Conservation (phyloP, 2,888 invertebrate species). For the Bruchidius siliquastri region DNA sequence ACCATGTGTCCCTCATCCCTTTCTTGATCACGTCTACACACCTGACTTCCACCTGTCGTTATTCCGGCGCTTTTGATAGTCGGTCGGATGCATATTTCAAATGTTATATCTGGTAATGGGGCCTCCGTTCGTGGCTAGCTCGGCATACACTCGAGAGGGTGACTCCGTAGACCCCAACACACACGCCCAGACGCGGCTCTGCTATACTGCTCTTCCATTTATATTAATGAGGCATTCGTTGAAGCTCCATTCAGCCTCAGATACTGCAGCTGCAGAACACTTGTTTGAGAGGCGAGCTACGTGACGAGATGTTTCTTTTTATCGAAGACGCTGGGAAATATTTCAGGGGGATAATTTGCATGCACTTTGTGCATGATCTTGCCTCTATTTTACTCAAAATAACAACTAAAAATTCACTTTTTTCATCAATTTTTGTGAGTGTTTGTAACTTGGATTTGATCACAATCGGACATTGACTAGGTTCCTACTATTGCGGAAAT, state of each 20-base stretch:
- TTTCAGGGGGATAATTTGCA: background rate
- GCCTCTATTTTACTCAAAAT: background rate
- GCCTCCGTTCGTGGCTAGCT: background rate
- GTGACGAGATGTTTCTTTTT: background rate
- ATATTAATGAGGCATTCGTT: background rate
- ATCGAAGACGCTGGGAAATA: background rate
- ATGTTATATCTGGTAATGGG: background rate
- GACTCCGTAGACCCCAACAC: background rate
- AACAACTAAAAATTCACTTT: too few species aligned
- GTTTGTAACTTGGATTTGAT: too few species aligned
- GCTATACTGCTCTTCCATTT: background rate
- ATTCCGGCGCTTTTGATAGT: background rate
- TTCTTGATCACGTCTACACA: background rate
- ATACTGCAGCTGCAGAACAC: background rate
- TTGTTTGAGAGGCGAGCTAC: background rate
- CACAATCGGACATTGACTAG: too few species aligned
- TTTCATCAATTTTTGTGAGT: too few species aligned
- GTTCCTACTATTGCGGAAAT: too few species aligned
- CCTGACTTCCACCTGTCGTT: background rate
- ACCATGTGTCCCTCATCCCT: background rate
- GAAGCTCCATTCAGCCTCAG: background rate
- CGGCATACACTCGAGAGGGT: background rate
- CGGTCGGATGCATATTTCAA: background rate
- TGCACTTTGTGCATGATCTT: background rate
- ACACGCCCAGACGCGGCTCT: background rate